Evolutionary conservation across 1,140 invertebrate species (phyloP).

Genomic region (Triops cancriformis): DNA sequence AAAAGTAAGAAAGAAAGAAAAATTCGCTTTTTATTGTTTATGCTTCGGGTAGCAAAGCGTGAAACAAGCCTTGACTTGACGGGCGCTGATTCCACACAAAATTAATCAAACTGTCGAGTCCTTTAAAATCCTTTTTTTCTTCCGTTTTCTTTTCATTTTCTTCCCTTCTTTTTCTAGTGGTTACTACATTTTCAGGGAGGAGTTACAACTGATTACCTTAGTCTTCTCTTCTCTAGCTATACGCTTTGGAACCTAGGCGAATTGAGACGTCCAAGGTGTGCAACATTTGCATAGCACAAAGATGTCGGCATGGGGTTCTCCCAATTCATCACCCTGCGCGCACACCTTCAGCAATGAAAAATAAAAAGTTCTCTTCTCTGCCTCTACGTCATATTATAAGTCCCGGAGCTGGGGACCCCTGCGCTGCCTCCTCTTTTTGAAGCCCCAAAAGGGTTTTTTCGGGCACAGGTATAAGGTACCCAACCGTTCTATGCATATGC

Average conservation of each 20-base stretch:
- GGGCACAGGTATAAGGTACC: background rate
- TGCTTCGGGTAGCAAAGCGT: background rate
- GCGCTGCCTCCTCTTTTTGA: background rate
- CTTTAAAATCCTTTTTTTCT: background rate
- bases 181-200: background rate
- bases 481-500: background rate
- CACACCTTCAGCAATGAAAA: slow-evolving; percentile 11
- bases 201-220: background rate
- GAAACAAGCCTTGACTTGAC: background rate
- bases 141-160: background rate
- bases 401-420: background rate
- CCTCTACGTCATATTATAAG: background rate
- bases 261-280: slow-evolving; percentile 4
- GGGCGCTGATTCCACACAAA: background rate
- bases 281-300: background rate
- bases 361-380: background rate
- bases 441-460: background rate
- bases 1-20: background rate
- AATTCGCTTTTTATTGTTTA: background rate
- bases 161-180: background rate
- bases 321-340: slow-evolving; percentile 5
- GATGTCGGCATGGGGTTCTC: slow-evolving; percentile 8
- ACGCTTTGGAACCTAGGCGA: background rate
- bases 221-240: background rate
- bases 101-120: slow-evolving; percentile 5